Percentiles rank a stretch among this genome's conserved stretches.
phyloP scores from a whole-genome alignment of 2,797 vertebrate genomes.

The Crocidura indochinensis region DNA sequence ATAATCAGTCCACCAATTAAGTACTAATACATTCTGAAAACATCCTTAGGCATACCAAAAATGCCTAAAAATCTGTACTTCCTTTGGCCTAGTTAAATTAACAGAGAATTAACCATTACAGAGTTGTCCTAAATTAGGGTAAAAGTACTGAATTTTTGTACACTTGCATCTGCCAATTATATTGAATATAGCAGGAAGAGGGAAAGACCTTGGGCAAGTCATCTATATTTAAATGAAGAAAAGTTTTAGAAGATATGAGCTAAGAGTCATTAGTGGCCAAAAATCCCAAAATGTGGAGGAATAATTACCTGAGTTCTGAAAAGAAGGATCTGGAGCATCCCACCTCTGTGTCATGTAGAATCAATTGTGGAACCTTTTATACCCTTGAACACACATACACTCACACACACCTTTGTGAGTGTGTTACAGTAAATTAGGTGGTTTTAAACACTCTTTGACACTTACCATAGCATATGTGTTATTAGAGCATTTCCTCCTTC shows the following conservation, averaged over 20 bases:
- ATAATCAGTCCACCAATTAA: too few relatives aligned
- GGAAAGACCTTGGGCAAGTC: background rate
- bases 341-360: background rate
- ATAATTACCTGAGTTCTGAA: background rate
- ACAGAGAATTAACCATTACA: conserved; percentile 7
- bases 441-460: background rate
- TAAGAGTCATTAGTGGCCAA: background rate
- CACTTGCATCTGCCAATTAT: background rate
- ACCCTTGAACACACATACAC: background rate
- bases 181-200: background rate
- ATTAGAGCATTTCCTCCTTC: background rate
- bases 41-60: background rate
- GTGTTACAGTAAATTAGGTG: conserved; percentile 5
- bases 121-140: background rate
- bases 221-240: background rate
- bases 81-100: background rate
- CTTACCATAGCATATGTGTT: background rate
- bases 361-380: background rate
- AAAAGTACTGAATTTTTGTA: background rate
- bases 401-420: background rate
- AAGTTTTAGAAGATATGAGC: background rate
- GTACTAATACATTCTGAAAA: background rate
- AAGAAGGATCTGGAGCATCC: background rate
- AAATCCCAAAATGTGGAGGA: background rate
- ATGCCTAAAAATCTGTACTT: background rate